These are phyloP conservation scores for Cheilosia grossa DNA, from an alignment of 2,888 invertebrate species.

Conservation along the genomic window DNA sequence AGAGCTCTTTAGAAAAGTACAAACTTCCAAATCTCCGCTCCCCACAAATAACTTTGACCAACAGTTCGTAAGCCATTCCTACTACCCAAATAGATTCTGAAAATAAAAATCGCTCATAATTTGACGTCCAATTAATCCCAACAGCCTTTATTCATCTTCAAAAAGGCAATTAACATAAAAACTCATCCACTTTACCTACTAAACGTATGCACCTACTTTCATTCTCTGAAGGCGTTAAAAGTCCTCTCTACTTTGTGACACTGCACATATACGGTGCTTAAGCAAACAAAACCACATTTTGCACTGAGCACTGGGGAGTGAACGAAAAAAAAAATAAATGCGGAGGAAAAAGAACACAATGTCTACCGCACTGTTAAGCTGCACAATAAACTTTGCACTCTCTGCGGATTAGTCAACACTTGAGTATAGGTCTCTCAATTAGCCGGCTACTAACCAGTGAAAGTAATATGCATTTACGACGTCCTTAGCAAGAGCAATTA, in stretches of 20 bases:
- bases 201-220: conserved; percentile 26
- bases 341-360: conserved; percentile 26
- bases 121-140: conserved; percentile 50
- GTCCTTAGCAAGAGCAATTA: conserved; percentile 67
- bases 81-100: too few species aligned
- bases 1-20: too few species aligned
- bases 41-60: too few species aligned
- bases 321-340: conserved; percentile 1
- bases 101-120: too few species aligned
- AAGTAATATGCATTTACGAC: conserved; percentile 47
- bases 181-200: conserved; percentile 1
- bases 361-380: conserved; percentile 65
- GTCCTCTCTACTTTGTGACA: conserved; percentile 61
- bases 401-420: conserved; percentile 70
- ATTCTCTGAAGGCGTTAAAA: conserved; percentile 64
- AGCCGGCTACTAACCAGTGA: conserved; percentile 47
- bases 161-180: conserved; percentile 38
- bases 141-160: background rate
- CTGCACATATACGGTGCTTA: conserved; percentile 60
- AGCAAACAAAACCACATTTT: conserved; percentile 67
- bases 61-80: too few species aligned
- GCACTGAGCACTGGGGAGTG: conserved; percentile 17
- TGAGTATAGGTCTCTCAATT: conserved; percentile 69
- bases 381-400: conserved; percentile 70
- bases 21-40: too few species aligned